phyloP scores from a whole-genome alignment of 2,113 vertebrate species.

The Anser brachyrhynchus region DNA sequence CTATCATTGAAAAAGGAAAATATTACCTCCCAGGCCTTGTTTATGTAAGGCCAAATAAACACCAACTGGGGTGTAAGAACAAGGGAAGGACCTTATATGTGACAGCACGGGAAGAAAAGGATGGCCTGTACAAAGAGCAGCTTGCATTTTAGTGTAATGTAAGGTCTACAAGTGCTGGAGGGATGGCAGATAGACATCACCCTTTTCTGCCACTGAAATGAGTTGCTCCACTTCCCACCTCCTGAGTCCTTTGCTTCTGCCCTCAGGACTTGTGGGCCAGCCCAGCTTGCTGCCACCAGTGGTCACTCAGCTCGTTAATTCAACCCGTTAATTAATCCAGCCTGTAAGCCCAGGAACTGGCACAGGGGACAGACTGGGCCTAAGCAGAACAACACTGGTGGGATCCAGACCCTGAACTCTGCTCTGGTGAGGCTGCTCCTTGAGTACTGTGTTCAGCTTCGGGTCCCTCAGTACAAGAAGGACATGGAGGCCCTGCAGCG shows the following conservation, averaged over 20 bases:
- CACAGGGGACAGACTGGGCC: too few relatives aligned
- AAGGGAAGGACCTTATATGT: neutral
- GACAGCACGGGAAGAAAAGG: neutral
- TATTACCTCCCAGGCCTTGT: neutral
- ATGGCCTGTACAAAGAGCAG: neutral
- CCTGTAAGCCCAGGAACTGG: too few relatives aligned
- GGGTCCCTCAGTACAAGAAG: too few relatives aligned
- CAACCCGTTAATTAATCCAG: too few relatives aligned
- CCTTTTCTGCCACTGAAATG: neutral
- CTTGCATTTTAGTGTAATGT: neutral
- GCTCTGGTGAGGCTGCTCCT: too few relatives aligned
- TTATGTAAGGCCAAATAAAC: neutral
- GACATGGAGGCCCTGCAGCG: too few relatives aligned
- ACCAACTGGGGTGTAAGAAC: neutral
- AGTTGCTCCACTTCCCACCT: rapidly evolving
- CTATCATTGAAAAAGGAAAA: neutral
- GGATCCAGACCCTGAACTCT: too few relatives aligned
- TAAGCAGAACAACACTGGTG: too few relatives aligned
- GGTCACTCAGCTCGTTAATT: neutral
- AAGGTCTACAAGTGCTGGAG: too few relatives aligned
- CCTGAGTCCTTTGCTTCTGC: rapidly evolving
- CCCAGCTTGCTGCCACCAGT: neutral
- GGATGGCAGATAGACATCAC: neutral
- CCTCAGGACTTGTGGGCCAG: rapidly evolving
- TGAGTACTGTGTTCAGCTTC: too few relatives aligned